These are phyloP conservation scores for Ptyas mucosa DNA, from an alignment of 2,113 vertebrate species.

Conservation along the genomic window DNA sequence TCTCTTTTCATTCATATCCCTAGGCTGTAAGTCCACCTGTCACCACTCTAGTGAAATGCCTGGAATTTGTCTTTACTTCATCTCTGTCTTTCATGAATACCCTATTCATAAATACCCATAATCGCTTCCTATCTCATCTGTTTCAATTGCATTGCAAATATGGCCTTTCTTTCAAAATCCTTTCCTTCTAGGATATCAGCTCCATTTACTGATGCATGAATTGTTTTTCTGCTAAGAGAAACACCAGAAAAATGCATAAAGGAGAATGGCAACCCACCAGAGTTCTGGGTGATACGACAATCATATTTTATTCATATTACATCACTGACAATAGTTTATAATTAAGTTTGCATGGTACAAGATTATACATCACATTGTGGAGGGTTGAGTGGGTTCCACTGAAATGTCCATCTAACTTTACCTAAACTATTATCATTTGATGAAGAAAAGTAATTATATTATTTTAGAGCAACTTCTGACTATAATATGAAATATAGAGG, in stretches of 20 bases:
- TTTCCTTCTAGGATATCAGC: constrained; percentile 13
- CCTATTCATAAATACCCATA: constrained; percentile 7
- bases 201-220: background rate
- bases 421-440: background rate
- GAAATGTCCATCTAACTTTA: background rate
- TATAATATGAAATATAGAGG: background rate
- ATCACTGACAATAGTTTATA: background rate
- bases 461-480: background rate
- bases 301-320: background rate
- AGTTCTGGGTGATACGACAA: background rate
- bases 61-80: constrained; percentile 30
- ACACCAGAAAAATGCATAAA: background rate
- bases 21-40: constrained; percentile 6
- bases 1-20: background rate
- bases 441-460: background rate
- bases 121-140: constrained; percentile 19
- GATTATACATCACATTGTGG: background rate
- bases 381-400: no score
- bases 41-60: background rate
- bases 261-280: background rate
- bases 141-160: background rate
- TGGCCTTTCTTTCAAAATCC: constrained; percentile 14
- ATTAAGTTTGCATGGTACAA: background rate
- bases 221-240: background rate
- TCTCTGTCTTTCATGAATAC: constrained; percentile 22